A percentile compares a stretch with the other conserved stretches of the same genome.
Evolutionary conservation across 2,888 invertebrate species (phyloP).

Genomic region (Acleris cristana): DNA sequence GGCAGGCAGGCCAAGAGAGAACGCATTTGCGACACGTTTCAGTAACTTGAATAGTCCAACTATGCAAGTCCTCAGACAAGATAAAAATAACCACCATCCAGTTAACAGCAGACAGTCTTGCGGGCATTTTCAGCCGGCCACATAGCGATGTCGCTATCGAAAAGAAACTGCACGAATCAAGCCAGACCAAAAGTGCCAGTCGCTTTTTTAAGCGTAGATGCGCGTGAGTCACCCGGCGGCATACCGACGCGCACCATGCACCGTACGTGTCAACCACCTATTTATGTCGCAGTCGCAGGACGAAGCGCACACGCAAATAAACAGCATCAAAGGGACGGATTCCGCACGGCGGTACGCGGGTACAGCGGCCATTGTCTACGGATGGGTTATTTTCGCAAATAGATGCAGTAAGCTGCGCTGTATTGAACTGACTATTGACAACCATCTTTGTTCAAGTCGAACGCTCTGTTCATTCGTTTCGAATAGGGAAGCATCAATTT

Average conservation of each 20-base stretch:
- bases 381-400: constrained; percentile 80
- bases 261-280: constrained; percentile 80
- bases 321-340: constrained; percentile 81
- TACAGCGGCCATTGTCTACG: constrained; percentile 80
- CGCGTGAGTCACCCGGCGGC: constrained; percentile 70
- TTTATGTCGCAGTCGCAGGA: constrained; percentile 82
- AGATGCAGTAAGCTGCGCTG: constrained; percentile 50
- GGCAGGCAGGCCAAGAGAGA: too few species aligned
- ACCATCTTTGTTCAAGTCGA: not conserved
- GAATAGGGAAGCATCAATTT: not conserved
- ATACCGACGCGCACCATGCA: constrained; percentile 74
- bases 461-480: too few species aligned
- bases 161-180: constrained; percentile 49
- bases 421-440: constrained; percentile 13
- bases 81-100: constrained; percentile 26
- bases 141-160: constrained; percentile 46
- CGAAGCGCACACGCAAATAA: constrained; percentile 80
- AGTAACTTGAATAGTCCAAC: too few species aligned
- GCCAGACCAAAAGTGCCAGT: constrained; percentile 59
- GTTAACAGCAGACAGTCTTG: constrained; percentile 38
- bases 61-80: too few species aligned
- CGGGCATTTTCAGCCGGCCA: constrained; percentile 47
- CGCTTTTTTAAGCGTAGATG: constrained; percentile 66
- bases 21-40: too few species aligned
- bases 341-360: constrained; percentile 70